These are phyloP conservation scores for Eulemur rufifrons DNA, from an alignment of 2,113 vertebrate species.

Conservation along the genomic window DNA sequence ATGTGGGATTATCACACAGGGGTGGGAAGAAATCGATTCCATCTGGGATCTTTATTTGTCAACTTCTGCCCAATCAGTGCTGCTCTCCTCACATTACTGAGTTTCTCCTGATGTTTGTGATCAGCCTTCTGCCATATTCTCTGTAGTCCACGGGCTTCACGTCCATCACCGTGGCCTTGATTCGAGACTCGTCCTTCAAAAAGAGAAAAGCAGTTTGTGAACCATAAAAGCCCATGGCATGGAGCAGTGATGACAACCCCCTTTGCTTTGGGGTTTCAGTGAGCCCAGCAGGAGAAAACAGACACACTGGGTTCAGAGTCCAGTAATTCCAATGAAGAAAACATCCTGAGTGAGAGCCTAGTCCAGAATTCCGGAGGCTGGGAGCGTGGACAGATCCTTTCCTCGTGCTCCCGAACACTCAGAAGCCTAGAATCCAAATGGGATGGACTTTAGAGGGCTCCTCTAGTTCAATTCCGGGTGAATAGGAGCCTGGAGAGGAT, in stretches of 20 bases:
- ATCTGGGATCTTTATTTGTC: background rate
- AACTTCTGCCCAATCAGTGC: background rate
- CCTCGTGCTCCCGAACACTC: background rate
- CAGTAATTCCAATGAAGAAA: background rate
- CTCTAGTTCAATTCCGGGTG: background rate
- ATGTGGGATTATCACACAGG: background rate
- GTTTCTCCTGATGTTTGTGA: conserved; percentile 91
- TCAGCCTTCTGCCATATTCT: conserved; percentile 94
- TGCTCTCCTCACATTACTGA: conserved; percentile 70
- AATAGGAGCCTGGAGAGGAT: background rate
- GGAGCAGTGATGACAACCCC: background rate
- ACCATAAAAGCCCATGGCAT: background rate
- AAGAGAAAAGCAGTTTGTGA: conserved; percentile 53
- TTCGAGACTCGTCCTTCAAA: conserved; percentile 94
- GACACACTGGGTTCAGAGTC: background rate
- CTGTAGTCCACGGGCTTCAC: conserved; percentile 94
- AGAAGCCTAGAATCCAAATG: background rate
- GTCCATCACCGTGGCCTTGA: conserved; percentile 94
- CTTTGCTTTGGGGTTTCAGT: conserved; percentile 22
- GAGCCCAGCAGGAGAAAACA: conserved; percentile 1
- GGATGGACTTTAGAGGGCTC: too few species aligned
- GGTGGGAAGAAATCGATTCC: background rate
- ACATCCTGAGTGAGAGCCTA: too few species aligned
- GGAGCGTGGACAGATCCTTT: background rate
- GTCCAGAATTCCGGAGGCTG: background rate